Evolutionary conservation across 2,797 vertebrate genomes (phyloP).

Genomic region (Coluber constrictor): DNA sequence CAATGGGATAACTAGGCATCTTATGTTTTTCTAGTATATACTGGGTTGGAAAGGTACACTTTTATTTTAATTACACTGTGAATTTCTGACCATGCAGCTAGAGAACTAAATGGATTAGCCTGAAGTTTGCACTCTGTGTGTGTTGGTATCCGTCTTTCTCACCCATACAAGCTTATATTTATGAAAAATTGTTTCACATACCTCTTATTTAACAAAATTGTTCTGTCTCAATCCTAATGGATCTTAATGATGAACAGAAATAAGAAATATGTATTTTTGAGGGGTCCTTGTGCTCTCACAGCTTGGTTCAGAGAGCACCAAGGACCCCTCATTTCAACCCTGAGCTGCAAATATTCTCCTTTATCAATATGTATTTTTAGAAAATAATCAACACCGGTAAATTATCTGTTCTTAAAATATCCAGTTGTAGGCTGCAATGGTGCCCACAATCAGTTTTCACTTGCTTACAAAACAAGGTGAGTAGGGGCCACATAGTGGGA

Average conservation of each 20-base stretch:
- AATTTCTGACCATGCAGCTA: background rate
- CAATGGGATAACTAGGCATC: background rate
- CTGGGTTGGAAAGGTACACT: background rate
- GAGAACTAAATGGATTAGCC: background rate
- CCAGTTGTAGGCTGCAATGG: background rate
- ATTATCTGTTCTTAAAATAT: background rate
- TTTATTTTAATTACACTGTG: conserved; percentile 1
- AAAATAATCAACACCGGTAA: background rate
- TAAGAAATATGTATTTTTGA: background rate
- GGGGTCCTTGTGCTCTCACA: background rate
- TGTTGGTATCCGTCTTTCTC: background rate
- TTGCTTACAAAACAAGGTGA: background rate
- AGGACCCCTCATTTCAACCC: background rate
- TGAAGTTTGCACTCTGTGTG: background rate
- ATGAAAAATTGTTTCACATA: background rate
- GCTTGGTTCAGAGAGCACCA: background rate
- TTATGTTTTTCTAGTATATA: background rate
- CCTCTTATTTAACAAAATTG: background rate
- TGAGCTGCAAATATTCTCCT: background rate
- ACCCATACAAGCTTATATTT: background rate
- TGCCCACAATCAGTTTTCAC: background rate
- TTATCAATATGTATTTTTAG: background rate
- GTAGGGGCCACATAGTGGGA: background rate
- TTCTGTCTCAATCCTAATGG: background rate
- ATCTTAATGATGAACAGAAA: background rate